Evolutionary conservation across 2,888 invertebrate genomes (phyloP).

Genomic region (Scelioninae gen. 1): DNA sequence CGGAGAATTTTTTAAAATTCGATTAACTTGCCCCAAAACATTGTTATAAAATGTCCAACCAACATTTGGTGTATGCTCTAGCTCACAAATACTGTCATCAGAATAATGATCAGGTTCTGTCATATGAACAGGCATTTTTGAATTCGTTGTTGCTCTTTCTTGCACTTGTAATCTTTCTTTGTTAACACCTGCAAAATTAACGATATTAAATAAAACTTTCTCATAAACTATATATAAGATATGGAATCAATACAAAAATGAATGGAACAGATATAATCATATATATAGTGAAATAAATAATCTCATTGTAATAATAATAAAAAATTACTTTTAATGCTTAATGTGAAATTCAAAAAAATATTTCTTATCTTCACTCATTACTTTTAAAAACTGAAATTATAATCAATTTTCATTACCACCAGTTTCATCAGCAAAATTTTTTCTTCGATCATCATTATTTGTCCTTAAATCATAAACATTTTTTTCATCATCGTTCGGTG

Average conservation of each 20-base stretch:
- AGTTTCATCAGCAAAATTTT: too few relatives aligned
- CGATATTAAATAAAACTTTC: not conserved
- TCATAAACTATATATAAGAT: not conserved
- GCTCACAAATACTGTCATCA: constrained; percentile 84
- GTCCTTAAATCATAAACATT: too few relatives aligned
- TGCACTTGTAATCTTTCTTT: constrained; percentile 76
- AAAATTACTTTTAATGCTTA: too few relatives aligned
- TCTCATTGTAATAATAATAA: too few relatives aligned
- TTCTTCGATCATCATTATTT: too few relatives aligned
- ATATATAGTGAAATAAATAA: too few relatives aligned
- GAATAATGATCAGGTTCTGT: constrained; percentile 84
- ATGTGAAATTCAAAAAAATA: too few relatives aligned
- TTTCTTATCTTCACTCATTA: not conserved
- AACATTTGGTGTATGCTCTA: constrained; percentile 86
- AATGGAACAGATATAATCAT: too few relatives aligned
- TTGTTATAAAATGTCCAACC: constrained; percentile 90
- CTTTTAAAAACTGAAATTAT: too few relatives aligned
- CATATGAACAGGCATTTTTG: constrained; percentile 85
- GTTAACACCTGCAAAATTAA: constrained; percentile 69
- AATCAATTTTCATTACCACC: too few relatives aligned
- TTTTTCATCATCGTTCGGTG: not conserved
- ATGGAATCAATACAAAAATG: too few relatives aligned
- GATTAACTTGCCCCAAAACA: constrained; percentile 87
- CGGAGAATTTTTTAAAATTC: constrained; percentile 85
- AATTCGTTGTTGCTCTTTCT: constrained; percentile 83